phyloP scores from a whole-genome alignment of 2,888 invertebrate genomes.

The Drosophila melanosoma region DNA sequence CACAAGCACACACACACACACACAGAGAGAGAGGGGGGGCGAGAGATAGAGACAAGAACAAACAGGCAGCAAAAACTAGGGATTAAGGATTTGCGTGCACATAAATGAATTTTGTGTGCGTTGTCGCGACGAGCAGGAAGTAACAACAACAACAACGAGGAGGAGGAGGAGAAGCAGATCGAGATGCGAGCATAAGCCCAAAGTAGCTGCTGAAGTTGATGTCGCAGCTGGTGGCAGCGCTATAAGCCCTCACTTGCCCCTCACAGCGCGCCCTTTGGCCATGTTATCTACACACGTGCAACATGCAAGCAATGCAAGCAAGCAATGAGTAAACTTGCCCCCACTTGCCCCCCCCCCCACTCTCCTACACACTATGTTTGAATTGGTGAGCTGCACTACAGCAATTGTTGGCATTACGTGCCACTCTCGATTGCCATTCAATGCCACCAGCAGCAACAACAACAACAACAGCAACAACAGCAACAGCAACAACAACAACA shows the following conservation, averaged over 20 bases:
- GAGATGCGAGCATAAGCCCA: constrained; percentile 24
- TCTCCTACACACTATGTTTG: constrained; percentile 53
- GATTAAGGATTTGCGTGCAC: constrained; percentile 81
- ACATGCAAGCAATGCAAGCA: constrained; percentile 73
- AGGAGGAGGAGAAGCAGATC: not conserved
- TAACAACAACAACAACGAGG: not conserved
- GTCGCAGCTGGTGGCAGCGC: constrained; percentile 4
- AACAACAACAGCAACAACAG: constrained; percentile 11
- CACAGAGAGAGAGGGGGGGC: not conserved
- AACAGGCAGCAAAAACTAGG: constrained; percentile 77
- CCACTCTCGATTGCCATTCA: constrained; percentile 81
- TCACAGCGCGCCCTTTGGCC: constrained; percentile 1
- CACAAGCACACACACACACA: constrained; percentile 11
- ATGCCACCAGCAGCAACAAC: constrained; percentile 51
- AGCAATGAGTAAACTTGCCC: constrained; percentile 48
- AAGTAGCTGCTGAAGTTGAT: constrained; percentile 24
- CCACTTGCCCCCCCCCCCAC: constrained; percentile 17
- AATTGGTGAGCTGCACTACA: constrained; percentile 67
- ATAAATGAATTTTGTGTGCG: constrained; percentile 80
- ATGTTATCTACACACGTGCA: constrained; percentile 77
- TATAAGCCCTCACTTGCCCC: not conserved
- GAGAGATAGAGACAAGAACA: constrained; percentile 41
- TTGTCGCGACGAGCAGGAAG: constrained; percentile 44
- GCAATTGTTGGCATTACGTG: constrained; percentile 83
- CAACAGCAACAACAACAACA: constrained; percentile 22